phyloP scores from a whole-genome alignment of 2,888 invertebrate species.

The Aricia artaxerxes region DNA sequence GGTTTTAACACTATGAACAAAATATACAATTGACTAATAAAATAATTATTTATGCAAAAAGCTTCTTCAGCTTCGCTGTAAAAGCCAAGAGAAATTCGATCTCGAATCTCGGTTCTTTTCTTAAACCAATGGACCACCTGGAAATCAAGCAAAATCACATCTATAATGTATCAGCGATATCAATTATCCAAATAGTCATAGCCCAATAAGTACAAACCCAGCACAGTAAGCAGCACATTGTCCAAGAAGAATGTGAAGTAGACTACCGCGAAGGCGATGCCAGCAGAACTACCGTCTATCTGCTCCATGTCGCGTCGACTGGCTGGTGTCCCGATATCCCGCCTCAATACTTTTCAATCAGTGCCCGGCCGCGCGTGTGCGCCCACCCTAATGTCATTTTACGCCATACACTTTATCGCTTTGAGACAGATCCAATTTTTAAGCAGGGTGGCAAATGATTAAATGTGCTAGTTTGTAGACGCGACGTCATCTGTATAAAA shows the following conservation, averaged over 20 bases:
- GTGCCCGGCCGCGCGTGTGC: conserved; percentile 55
- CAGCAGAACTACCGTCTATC: conserved; percentile 39
- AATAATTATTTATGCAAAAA: too few species aligned
- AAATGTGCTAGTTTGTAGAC: neutral
- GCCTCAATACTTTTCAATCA: conserved; percentile 59
- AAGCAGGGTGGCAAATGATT: conserved; percentile 9
- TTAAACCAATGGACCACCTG: too few species aligned
- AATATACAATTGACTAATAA: too few species aligned
- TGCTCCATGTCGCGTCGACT: conserved; percentile 32
- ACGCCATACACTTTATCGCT: conserved; percentile 44
- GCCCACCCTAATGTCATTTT: conserved; percentile 54
- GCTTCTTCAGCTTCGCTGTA: too few species aligned
- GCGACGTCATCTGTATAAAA: neutral
- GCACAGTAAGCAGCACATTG: conserved; percentile 92
- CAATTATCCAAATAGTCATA: neutral
- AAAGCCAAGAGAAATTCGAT: too few species aligned
- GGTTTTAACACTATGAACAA: too few species aligned
- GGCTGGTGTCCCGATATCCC: conserved; percentile 49
- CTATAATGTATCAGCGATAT: too few species aligned
- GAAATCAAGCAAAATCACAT: too few species aligned
- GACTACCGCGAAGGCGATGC: conserved; percentile 67
- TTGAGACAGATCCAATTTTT: conserved; percentile 31
- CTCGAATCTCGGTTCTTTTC: too few species aligned
- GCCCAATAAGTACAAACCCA: conserved; percentile 83
- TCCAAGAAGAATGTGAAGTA: conserved; percentile 90